Evolutionary conservation across 2,888 invertebrate genomes (phyloP), one percentile per base, ranked within the genome.

Genomic region (Blastobasis adustella): DNA sequence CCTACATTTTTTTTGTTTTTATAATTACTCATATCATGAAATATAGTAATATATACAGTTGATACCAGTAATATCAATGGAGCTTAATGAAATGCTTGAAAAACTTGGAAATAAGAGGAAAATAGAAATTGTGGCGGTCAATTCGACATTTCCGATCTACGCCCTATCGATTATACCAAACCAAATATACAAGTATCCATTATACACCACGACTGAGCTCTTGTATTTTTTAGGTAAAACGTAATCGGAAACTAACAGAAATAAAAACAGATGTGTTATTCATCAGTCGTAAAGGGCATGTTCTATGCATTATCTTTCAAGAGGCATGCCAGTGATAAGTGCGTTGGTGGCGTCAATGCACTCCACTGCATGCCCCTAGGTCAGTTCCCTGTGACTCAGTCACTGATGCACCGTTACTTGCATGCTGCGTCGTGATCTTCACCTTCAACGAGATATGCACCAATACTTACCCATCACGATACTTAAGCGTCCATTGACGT

Each of bases 361-460:
- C 87, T 82, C 83, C 63, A 67, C 73, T 81, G 80, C 84, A 84
- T 83, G 84, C 79, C 72, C 79, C 79, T 87, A 88, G 88, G 88
- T 87, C 88, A 88, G 88, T 88, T 87, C 87, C 85, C 87, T 79
- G 78, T 85, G 85, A 87, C 69, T 86, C 83, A 85, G 79, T 73
- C 80, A 67, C 69, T 71, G 62, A 75, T 84, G 81, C 85, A 86
- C 87, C 85, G 86, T 88, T 87, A 87, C 78, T 66, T 75, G 76
- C 69, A 75, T 69, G 78, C 65, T 66, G 69, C 79, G 76, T 79
- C 78, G 78, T 76, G 81, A 79, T 76, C 72, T 70, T 62, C 60
- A 66, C 73, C 69, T 72, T 65, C 60, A 78, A 66, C 63, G 62
- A 6, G 6, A 47, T 45, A 8, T 48, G 57, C 46, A 44, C 47